Conservation (phyloP, 37 sponge, comb jelly and placozoan species). For the Aplysina aerophoba region DNA sequence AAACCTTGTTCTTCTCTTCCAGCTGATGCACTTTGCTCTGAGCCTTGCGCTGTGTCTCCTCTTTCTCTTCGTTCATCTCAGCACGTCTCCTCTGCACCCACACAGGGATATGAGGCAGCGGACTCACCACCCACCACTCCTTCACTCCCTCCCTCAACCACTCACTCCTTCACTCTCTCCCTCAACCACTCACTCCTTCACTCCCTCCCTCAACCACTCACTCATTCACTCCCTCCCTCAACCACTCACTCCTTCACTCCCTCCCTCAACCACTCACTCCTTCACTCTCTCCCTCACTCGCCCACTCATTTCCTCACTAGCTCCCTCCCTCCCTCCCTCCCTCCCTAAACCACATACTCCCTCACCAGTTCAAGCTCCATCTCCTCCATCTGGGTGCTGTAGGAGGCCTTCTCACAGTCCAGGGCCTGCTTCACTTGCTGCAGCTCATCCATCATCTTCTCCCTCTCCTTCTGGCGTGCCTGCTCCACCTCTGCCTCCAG, state of each 20-base stretch:
- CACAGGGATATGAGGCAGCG: neutral
- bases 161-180: too few relatives aligned
- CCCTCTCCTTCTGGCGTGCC: constrained; percentile 60
- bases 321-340: too few relatives aligned
- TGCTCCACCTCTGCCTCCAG: constrained; percentile 81
- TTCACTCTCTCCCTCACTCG: too few relatives aligned
- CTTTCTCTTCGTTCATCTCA: neutral
- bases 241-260: too few relatives aligned
- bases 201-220: too few relatives aligned
- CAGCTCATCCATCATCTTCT: constrained; percentile 72
- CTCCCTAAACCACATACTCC: too few relatives aligned
- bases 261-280: too few relatives aligned
- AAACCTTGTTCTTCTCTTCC: constrained; percentile 50
- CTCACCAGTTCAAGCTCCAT: constrained; percentile 3
- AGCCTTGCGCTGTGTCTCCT: constrained; percentile 34
- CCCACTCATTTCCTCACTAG: constrained; percentile 49
- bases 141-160: too few relatives aligned
- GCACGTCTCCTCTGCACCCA: constrained; percentile 42
- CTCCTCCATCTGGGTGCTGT: constrained; percentile 4
- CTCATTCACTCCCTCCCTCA: too few relatives aligned
- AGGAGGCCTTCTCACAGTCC: constrained; percentile 25
- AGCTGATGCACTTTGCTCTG: constrained; percentile 49
- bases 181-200: too few relatives aligned
- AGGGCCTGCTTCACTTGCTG: constrained; percentile 48
- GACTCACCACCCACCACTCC: too few relatives aligned